Percentiles rank a stretch among this genome's conserved stretches.
Conservation (phyloP, 1,140 invertebrate genomes). For the Berghia stephanieae region DNA sequence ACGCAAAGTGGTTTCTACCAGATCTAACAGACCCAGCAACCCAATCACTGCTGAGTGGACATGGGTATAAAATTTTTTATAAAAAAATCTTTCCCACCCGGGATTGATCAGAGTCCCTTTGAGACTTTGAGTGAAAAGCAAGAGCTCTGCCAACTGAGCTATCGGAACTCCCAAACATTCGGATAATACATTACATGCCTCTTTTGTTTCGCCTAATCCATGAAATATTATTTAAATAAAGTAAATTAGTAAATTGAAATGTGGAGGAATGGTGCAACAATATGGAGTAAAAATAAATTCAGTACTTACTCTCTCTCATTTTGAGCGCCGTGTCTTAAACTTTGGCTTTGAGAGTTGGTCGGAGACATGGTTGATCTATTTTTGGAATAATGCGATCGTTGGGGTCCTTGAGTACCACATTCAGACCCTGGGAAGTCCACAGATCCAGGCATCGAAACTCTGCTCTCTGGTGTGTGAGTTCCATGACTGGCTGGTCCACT, state of each 20-base stretch:
- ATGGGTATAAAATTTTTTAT: no score
- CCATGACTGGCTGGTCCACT: background rate
- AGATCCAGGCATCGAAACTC: constrained; percentile 19
- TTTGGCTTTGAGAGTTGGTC: constrained; percentile 30
- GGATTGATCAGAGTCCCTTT: no score
- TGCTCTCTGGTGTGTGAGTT: constrained; percentile 29
- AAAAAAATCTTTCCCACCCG: no score
- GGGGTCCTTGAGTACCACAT: background rate
- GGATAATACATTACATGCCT: no score
- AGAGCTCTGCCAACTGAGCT: no score
- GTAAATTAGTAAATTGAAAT: background rate
- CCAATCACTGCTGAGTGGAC: no score
- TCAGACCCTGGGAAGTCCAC: constrained; percentile 8
- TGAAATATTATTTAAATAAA: constrained; percentile 17
- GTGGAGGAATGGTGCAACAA: background rate
- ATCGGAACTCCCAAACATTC: no score
- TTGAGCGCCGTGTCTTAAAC: constrained; percentile 40
- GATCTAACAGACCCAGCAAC: no score
- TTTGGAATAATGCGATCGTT: no score
- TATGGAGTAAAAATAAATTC: background rate
- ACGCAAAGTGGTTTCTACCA: no score
- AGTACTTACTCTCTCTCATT: constrained; percentile 52
- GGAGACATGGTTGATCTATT: background rate
- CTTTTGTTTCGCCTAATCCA: no score
- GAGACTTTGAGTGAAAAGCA: no score